Evolutionary conservation across 2,888 invertebrate species (phyloP), one percentile per base, ranked within the genome.

Genomic region (Sepioteuthis lessoniana): DNA sequence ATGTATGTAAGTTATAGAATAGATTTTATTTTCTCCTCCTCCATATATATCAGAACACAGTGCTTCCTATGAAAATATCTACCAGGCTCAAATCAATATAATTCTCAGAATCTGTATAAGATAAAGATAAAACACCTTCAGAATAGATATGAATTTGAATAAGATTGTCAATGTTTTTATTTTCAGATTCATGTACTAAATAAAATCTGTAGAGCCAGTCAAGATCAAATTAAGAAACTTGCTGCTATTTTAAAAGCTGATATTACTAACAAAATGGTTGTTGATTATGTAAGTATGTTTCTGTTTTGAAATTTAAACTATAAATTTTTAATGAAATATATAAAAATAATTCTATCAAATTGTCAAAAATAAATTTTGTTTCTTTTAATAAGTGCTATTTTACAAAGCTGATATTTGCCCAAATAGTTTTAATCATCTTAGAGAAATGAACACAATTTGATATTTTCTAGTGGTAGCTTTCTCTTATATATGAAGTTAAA

Each of bases 151-250:
- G 10, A 76, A n/a, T 76, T 16, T 76, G 4, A 35, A 16, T 25
- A 55, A 25, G 1, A 13, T 91, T 91, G 7, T 91, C n/a, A 46
- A 13, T 90, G 19, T 90, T 25, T 90, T 31, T 38, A 46, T 47
- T 91, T 38, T 91, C 38, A 93, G 93, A 38, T 93, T 50, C 38
- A 93, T 37, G 93, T n/a, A 13, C 93, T 60, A 60, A 50, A 55
- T 47, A 93, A 60, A 60, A 50, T 93, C 7, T 93, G 93, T 38
- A 60, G 31, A 93, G 19, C 31, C 31, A 93, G 35, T 16, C 37
- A 60, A 60, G 16, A 60, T 13, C 47, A 93, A 25, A n/a, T 60
- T 38, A 47, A 55, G 8, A 60, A 50, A 60, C 21, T 93, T 21
- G 10, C 37, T 93, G 55, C 46, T 21, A 21, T 93, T 35, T 50